Evolutionary conservation across 2,797 vertebrate species (phyloP), one percentile per base, ranked within the genome.

Genomic region (Acanthurus leucopareius): DNA sequence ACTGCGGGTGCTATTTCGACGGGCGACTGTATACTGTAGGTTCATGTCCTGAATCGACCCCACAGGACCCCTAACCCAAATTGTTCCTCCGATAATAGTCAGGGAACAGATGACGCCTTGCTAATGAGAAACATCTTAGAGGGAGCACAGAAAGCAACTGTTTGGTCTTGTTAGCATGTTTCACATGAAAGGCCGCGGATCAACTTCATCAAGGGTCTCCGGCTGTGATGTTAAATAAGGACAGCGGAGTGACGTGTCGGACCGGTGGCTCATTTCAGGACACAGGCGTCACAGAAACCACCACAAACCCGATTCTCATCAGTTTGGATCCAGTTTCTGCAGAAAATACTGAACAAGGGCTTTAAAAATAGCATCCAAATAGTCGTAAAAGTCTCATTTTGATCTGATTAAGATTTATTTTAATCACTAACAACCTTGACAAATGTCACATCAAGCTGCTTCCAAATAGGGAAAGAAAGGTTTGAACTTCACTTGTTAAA

Each of bases 51-150:
- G 1, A 84, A 77, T 83, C 5, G 25, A 91, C 84, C 82, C 69
- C 47, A 54, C 47, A 28, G 56, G 77, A 85, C 69, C 84, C 73
- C 56, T 8, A 42, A 51, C 52, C 66, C 75, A 72, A 51, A 86
- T 67, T 81, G 77, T 82, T 80, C 62, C 62, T n/a, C 22, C 19
- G 51, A 72, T 80, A 77, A 84, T 76, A 32, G 70, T 60, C 35
- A 9, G 60, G 69, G 48, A 73, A 64, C 86, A 85, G 56, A 69
- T 70, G 86, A 80, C 9, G 28, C 79, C 77, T 85, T 74, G 5
- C 83, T 91, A 88, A 93, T 91, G 91, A 93, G 86, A 86, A 75
- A 74, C 64, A 75, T 85, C 71, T 86, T 65, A 35, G 35, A 47
- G 63, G 28, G 47, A 73, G 64, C 60, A 61, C 69, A 85, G 82